phyloP scores from a whole-genome alignment of 2,113 vertebrate species.

The Oncorhynchus mykiss region DNA sequence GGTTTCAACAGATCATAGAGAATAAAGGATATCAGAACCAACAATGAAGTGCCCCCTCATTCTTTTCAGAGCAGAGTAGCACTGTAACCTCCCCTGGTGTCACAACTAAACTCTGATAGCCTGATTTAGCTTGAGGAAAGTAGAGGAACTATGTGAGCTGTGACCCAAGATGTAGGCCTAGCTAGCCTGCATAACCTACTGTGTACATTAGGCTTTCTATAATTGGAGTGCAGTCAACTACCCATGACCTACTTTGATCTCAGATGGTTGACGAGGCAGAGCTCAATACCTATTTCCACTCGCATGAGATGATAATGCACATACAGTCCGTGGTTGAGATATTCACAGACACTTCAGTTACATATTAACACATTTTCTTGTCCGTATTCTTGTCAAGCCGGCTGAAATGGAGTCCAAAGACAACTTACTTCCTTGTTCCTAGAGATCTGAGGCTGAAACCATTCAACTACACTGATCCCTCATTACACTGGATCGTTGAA shows the following conservation, averaged over 20 bases:
- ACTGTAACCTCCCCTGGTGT: too few species aligned
- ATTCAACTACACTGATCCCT: constrained; percentile 28
- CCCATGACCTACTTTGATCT: constrained; percentile 59
- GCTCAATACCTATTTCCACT: constrained; percentile 14
- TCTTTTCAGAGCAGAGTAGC: not conserved
- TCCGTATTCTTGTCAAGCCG: not conserved
- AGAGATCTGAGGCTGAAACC: constrained; percentile 17
- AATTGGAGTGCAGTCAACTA: constrained; percentile 31
- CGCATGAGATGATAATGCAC: constrained; percentile 1
- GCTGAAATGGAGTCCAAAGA: not conserved
- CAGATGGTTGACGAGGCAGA: constrained; percentile 20
- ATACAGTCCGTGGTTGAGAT: not conserved
- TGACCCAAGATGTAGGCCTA: constrained; percentile 26
- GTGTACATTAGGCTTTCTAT: constrained; percentile 9
- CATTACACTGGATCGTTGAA: constrained; percentile 6
- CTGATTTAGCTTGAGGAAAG: constrained; percentile 1
- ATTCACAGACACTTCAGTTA: not conserved
- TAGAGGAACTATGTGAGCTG: constrained; percentile 9
- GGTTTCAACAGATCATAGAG: too few species aligned
- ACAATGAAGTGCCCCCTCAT: too few species aligned
- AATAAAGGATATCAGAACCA: too few species aligned
- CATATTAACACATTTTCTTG: not conserved
- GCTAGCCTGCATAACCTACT: not conserved
- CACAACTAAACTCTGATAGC: not conserved
- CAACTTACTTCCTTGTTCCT: not conserved